Evolutionary conservation across 2,113 vertebrate genomes (phyloP).

Genomic region (Prochilodus magdalenae): DNA sequence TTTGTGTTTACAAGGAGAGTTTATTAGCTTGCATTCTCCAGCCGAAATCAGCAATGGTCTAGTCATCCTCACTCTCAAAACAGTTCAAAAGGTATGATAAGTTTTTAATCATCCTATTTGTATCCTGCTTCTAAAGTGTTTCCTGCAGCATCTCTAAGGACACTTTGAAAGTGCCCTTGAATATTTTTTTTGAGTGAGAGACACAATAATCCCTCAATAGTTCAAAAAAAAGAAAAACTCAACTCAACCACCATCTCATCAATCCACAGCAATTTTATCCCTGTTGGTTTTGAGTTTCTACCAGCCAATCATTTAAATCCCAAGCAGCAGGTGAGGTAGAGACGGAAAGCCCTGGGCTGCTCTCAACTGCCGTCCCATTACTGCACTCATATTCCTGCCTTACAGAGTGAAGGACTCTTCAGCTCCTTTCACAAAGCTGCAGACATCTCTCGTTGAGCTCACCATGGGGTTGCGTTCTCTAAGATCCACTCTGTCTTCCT

Average conservation of each 20-base stretch:
- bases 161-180: conserved; percentile 42
- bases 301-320: conserved; percentile 68
- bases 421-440: conserved; percentile 61
- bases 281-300: conserved; percentile 53
- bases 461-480: conserved; percentile 62
- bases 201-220: conserved; percentile 20
- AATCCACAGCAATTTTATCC: conserved; percentile 67
- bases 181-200: conserved; percentile 24
- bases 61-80: not conserved
- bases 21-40: conserved; percentile 7
- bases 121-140: conserved; percentile 23
- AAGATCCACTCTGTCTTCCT: conserved; percentile 50
- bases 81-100: conserved; percentile 25
- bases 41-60: not conserved
- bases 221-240: conserved; percentile 44
- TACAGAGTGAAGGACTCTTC: conserved; percentile 70
- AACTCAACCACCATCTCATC: conserved; percentile 59
- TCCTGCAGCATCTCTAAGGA: conserved; percentile 15
- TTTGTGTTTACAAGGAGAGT: conserved; percentile 18
- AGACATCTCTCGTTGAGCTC: conserved; percentile 67
- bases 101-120: not conserved
- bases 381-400: conserved; percentile 65
- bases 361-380: conserved; percentile 66
- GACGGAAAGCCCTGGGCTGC: conserved; percentile 70
- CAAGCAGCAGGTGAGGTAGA: conserved; percentile 63